phyloP scores from a whole-genome alignment of 1,140 invertebrate species.

The Coelopa frigida region DNA sequence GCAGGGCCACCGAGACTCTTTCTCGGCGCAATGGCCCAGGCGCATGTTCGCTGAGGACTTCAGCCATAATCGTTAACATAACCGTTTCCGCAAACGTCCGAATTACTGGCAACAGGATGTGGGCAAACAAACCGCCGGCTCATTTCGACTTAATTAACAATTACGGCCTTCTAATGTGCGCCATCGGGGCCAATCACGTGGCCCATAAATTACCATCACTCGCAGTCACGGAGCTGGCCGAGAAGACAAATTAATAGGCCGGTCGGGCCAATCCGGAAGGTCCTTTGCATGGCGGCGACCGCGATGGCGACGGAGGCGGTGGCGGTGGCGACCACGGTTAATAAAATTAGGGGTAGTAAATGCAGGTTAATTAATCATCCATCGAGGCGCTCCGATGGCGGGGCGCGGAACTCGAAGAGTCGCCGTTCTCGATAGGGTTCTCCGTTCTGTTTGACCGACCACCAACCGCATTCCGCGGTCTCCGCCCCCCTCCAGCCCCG shows the following conservation, averaged over 20 bases:
- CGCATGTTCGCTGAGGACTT: too few relatives aligned
- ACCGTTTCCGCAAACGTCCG: too few relatives aligned
- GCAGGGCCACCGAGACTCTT: too few relatives aligned
- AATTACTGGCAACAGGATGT: too few relatives aligned
- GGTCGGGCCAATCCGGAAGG: constrained; percentile 2
- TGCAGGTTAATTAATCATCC: constrained; percentile 10
- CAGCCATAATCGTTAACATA: too few relatives aligned
- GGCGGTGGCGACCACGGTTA: constrained; percentile 2
- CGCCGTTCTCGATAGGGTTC: not conserved
- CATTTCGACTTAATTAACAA: constrained; percentile 8
- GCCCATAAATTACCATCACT: constrained; percentile 4
- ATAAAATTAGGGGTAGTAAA: constrained; percentile 11
- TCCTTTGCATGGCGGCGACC: not conserved
- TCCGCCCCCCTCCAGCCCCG: not conserved
- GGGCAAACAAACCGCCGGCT: not conserved
- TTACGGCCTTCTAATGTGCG: not conserved
- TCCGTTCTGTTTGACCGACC: not conserved
- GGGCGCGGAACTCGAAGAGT: not conserved
- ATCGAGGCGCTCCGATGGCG: too few relatives aligned
- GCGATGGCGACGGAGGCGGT: not conserved
- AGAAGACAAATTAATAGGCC: constrained; percentile 9
- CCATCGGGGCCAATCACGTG: not conserved
- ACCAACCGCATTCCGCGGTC: not conserved
- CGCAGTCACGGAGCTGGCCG: not conserved
- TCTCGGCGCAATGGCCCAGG: too few relatives aligned